Percentiles rank a stretch among this genome's conserved stretches.
Conservation (phyloP, 2,888 invertebrate genomes). For the Himalopsyche kuldschensis region DNA sequence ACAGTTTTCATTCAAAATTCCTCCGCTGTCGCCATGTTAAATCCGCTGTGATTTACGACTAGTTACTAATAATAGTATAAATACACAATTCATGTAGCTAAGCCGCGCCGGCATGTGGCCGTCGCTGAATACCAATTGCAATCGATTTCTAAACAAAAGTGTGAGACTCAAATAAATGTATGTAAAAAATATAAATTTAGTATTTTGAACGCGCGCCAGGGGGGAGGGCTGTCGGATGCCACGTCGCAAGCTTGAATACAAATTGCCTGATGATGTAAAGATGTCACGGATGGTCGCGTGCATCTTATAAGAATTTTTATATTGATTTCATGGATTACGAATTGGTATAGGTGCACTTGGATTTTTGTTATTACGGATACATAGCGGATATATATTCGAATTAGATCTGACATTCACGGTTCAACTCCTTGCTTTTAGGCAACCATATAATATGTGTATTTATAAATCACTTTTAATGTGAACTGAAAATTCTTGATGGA, state of each 20-base stretch:
- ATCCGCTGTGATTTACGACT: too few species aligned
- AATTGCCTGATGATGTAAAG: neutral
- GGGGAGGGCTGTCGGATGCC: neutral
- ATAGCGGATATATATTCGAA: too few species aligned
- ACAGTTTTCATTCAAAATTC: too few species aligned
- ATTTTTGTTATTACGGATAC: too few species aligned
- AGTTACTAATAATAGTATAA: neutral
- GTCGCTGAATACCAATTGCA: constrained; percentile 31
- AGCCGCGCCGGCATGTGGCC: constrained; percentile 31
- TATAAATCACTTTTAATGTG: too few species aligned
- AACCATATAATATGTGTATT: too few species aligned
- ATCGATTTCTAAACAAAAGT: neutral
- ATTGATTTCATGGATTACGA: neutral
- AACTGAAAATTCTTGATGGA: too few species aligned
- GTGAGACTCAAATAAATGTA: neutral
- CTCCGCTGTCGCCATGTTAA: too few species aligned
- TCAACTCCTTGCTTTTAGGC: too few species aligned
- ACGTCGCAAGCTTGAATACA: neutral
- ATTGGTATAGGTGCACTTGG: too few species aligned
- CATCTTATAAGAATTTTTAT: neutral
- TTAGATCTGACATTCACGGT: too few species aligned
- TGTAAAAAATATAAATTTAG: neutral
- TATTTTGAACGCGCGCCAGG: neutral
- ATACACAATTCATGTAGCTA: constrained; percentile 32
- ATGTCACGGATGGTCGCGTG: neutral